phyloP scores from a whole-genome alignment of 2,113 vertebrate genomes.

The Atractosteus spatula region DNA sequence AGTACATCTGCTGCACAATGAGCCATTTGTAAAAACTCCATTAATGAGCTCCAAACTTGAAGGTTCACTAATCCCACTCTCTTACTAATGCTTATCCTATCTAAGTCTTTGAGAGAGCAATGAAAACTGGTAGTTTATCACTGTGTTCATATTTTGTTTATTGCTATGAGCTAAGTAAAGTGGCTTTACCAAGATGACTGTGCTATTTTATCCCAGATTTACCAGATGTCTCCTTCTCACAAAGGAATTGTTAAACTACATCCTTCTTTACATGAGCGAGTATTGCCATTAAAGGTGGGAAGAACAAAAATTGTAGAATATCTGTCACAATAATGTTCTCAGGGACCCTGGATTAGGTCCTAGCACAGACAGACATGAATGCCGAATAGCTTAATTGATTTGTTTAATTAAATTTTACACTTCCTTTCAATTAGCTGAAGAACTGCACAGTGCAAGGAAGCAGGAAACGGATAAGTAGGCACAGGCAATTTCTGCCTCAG shows the following conservation, averaged over 20 bases:
- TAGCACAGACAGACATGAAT: constrained; percentile 53
- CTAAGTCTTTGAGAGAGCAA: constrained; percentile 17
- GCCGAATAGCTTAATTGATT: constrained; percentile 63
- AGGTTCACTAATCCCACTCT: constrained; percentile 38
- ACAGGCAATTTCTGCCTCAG: constrained; percentile 55
- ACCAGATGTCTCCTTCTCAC: constrained; percentile 33
- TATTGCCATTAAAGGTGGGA: constrained; percentile 37
- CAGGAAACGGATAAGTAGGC: constrained; percentile 42
- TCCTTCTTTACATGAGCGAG: constrained; percentile 26
- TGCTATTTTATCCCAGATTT: constrained; percentile 37
- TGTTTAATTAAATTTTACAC: constrained; percentile 64
- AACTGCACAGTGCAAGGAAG: constrained; percentile 44
- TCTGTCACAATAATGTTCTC: constrained; percentile 61
- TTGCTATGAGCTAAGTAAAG: constrained; percentile 28
- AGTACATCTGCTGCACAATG: constrained; percentile 21
- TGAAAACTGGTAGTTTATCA: constrained; percentile 27
- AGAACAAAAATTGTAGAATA: constrained; percentile 30
- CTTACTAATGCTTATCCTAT: constrained; percentile 34
- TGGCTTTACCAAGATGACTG: constrained; percentile 25
- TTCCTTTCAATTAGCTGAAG: constrained; percentile 65
- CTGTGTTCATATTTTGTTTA: constrained; percentile 28
- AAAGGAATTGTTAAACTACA: constrained; percentile 24
- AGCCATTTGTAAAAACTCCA: constrained; percentile 26
- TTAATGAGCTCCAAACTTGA: constrained; percentile 28
- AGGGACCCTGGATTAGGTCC: constrained; percentile 46